Evolutionary conservation across 1,140 invertebrate species (phyloP).

Genomic region (Caerostris extrusa): DNA sequence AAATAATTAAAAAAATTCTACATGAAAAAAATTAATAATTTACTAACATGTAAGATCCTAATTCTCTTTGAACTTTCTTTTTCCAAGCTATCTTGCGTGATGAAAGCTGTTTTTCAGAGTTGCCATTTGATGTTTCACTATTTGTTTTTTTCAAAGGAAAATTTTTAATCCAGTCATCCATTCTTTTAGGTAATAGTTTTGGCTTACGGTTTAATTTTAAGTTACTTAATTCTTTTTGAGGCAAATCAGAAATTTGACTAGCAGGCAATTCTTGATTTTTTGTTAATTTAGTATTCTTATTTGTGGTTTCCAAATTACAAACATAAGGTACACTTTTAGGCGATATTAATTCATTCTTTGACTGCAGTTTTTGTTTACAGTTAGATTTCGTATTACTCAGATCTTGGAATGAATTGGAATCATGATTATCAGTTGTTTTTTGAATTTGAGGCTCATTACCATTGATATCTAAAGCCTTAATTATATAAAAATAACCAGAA

Average conservation of each 20-base stretch:
- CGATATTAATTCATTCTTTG: not conserved
- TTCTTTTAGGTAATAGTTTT: not conserved
- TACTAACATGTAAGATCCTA: conserved; percentile 77
- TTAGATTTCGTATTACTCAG: not conserved
- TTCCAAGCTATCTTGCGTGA: conserved; percentile 73
- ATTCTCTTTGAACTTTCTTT: conserved; percentile 76
- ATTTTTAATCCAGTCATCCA: not conserved
- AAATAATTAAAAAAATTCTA: not conserved
- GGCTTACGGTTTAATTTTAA: not conserved
- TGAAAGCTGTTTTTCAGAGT: conserved; percentile 54
- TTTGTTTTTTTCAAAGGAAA: not conserved
- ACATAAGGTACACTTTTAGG: not conserved
- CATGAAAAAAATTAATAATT: not conserved
- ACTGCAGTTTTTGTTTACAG: not conserved
- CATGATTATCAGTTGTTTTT: not conserved
- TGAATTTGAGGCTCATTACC: not conserved
- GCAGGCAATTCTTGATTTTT: not conserved
- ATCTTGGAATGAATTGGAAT: not conserved
- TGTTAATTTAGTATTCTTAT: too few relatives aligned
- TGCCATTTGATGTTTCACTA: not conserved
- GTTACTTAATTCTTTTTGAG: not conserved
- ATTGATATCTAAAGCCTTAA: not conserved
- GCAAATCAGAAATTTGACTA: not conserved
- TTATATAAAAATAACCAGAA: too few relatives aligned
- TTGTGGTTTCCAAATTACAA: not conserved